Base-by-base conservation (phyloP, 2,113 vertebrate genomes). In the Apus apus region DNA sequence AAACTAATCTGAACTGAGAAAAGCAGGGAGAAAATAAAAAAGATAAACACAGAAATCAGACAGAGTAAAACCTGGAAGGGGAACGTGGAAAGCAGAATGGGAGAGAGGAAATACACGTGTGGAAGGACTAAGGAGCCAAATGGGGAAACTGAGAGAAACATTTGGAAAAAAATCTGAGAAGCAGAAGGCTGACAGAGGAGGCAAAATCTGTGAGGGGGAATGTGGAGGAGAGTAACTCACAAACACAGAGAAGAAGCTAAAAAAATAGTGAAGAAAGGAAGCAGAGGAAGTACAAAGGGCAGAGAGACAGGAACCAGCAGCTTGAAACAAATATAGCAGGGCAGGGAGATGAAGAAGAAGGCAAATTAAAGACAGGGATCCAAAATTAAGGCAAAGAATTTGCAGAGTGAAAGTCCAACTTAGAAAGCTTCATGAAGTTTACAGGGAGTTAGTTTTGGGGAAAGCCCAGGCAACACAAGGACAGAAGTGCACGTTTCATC, bases 61-160 rank as follows among this genome's bases (percentile, higher is more conserved):
- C 21, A 68, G 53, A 80, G 67, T 51, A 74, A 91, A 93, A 85
- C 50, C 72, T 90, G 79, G 68, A 86, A 64, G 38, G 58, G 17
- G 45, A 92, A 73, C 0, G 3, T 62, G 20, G 48, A 74, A 93
- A 89, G 65, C 86, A 93, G 65, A 94, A 71, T 8, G 6, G 68
- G 73, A 88, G 51, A 2, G 8, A 75, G 80, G 84, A 96, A 90
- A 86, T 85, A 83, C 83, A 94, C 8, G 16, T 21, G 78, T 61
- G 68, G 80, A 90, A 86, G 90, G 75, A 80, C 79, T 80, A 30
- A 46, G 75, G 48, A 94, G 92, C 67, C 83, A 93, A 94, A 91
- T 36, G 74, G 51, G 83, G 61, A 90, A 95, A 85, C 83, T 67
- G 86, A 93, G 72, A 90, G 77, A 95, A 96, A 94, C 84, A 96